Percentiles rank a stretch among this genome's conserved stretches.
These are phyloP conservation scores for Copidosoma floridanum DNA, from an alignment of 1,140 invertebrate species.

Conservation along the genomic window DNA sequence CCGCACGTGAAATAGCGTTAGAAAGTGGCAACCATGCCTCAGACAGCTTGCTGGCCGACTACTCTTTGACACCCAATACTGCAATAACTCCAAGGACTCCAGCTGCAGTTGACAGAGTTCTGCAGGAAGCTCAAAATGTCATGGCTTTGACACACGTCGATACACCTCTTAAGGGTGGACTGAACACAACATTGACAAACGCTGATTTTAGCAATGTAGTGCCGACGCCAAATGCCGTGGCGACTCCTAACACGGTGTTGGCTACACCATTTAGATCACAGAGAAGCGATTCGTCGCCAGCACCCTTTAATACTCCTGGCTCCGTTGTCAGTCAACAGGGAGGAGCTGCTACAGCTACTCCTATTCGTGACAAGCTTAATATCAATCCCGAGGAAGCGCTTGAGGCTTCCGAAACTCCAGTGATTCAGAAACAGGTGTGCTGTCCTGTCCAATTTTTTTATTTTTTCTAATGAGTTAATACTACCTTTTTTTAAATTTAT, in stretches of 20 bases:
- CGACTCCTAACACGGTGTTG: conserved; percentile 94
- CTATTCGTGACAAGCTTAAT: conserved; percentile 89
- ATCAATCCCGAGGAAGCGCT: conserved; percentile 88
- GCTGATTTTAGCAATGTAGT: conserved; percentile 83
- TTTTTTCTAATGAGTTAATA: conserved; percentile 4
- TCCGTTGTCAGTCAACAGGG: conserved; percentile 43
- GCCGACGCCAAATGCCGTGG: conserved; percentile 70
- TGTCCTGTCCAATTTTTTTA: background rate
- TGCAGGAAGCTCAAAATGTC: conserved; percentile 96
- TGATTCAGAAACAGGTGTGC: conserved; percentile 65
- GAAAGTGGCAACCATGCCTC: conserved; percentile 78
- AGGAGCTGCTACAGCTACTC: conserved; percentile 59
- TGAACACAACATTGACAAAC: conserved; percentile 90
- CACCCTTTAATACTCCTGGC: conserved; percentile 50
- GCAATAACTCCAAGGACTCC: conserved; percentile 85
- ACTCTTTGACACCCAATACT: conserved; percentile 78
- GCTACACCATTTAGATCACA: conserved; percentile 84
- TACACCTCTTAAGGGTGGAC: conserved; percentile 93
- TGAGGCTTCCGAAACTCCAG: conserved; percentile 67
- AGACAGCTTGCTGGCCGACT: conserved; percentile 87
- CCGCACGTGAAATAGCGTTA: conserved; percentile 85
- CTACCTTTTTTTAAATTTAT: conserved; percentile 14
- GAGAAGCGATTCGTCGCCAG: conserved; percentile 49
- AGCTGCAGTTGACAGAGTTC: conserved; percentile 67
- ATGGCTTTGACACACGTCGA: conserved; percentile 97